phyloP scores from a whole-genome alignment of 1,140 invertebrate species.

The Drosophila bocqueti region DNA sequence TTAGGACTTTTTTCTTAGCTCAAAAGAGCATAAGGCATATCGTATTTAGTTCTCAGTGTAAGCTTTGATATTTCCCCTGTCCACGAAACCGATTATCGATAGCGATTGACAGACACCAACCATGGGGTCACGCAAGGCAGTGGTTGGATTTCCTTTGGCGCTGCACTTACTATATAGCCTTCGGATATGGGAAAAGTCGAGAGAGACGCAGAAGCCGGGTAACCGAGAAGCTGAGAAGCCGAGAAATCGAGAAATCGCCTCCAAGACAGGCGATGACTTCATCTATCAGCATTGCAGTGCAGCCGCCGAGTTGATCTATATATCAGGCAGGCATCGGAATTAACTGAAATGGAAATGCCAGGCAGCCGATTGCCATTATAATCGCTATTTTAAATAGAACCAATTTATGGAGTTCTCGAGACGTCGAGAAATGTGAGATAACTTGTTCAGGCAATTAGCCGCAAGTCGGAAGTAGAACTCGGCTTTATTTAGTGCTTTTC shows the following conservation, averaged over 20 bases:
- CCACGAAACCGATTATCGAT: conserved; percentile 22
- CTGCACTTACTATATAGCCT: conserved; percentile 1
- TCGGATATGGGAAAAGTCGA: conserved; percentile 4
- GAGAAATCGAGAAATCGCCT: conserved; percentile 22
- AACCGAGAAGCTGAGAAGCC: not conserved
- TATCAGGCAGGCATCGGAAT: conserved; percentile 41
- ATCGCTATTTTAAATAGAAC: conserved; percentile 31
- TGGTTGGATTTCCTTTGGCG: conserved; percentile 1
- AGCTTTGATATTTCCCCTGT: not conserved
- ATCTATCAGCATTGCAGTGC: conserved; percentile 41
- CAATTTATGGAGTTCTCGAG: conserved; percentile 32
- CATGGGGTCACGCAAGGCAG: conserved; percentile 33
- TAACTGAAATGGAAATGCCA: conserved; percentile 55
- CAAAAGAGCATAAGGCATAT: not conserved
- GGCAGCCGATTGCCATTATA: conserved; percentile 31
- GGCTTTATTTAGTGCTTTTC: not conserved
- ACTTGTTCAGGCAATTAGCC: conserved; percentile 23
- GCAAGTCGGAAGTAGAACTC: conserved; percentile 10
- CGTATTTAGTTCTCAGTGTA: not conserved
- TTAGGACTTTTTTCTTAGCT: not conserved
- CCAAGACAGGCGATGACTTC: conserved; percentile 51
- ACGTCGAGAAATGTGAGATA: conserved; percentile 6
- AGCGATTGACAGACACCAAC: conserved; percentile 2
- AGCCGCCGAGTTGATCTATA: conserved; percentile 26
- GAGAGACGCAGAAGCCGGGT: not conserved